Evolutionary conservation across 2,113 vertebrate species (phyloP), one percentile per base, ranked within the genome.

Genomic region (Neodontobutis hainanensis): DNA sequence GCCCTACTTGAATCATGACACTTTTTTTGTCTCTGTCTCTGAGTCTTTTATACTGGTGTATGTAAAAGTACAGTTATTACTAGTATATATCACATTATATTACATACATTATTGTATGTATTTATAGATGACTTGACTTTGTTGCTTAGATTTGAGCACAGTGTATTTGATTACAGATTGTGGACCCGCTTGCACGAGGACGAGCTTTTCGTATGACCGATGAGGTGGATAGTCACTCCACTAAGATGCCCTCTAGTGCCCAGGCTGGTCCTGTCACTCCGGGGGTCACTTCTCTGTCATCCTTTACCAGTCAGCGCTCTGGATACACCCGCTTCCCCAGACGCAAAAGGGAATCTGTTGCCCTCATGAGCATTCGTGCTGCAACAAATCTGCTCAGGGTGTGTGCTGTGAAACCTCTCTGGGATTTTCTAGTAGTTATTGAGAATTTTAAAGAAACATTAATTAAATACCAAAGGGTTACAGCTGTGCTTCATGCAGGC

Each of bases 291-390:
- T 98, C 96, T 2, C 92, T 98, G 63, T 90, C 90, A 0, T 99
- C 96, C 58, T 95, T 96, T 83, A 94, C 94, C 89, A 98, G 96
- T 57, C 65, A 94, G 68, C 95, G 93, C 71, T 96, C 96, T 0
- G 93, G 93, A 43, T 82, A 93, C 66, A 57, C 78, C 60, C 94
- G 93, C 51, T 86, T 94, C 52, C 94, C 93, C 0, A 91, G 85
- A 59, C 92, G 96, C 59, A 99, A 97, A 90, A 93, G 96, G 75
- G 92, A 97, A 50, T 97, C 96, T 0, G 97, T 99, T 0, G 96
- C 96, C 2, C 95, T 95, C 66, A 98, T 99, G 97, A 97, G 97
- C 88, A 93, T 97, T 74, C 94, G 95, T 42, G 96, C 94, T 0
- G 97, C 97, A 0, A 93, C 95, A 0, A 96, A 96, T 44, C 88